Evolutionary conservation across 2,797 vertebrate genomes (phyloP), one percentile per base, ranked within the genome.

Genomic region (Catamblyrhynchus diadema): DNA sequence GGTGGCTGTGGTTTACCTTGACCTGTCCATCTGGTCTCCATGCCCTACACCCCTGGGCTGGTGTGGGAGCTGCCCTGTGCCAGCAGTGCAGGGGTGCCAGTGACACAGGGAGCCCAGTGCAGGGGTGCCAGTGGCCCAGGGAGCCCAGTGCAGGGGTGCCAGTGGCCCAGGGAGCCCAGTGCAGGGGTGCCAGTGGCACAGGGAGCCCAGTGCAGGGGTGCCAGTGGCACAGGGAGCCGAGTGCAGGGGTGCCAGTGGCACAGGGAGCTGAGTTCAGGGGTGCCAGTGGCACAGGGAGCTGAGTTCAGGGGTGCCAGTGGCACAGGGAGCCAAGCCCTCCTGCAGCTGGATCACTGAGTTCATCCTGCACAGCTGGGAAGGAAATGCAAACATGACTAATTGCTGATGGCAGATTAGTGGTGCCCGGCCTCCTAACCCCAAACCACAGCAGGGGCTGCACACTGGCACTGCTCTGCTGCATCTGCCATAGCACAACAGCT

Each of bases 141-240:
- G 8, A 74, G 59, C 80, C 57, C 9, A 30, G 7, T 3, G 28
- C 30, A 32, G 20, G 42, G 42, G 42, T 44, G 42, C 42, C 42
- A 44, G 11, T 12, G 53, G 20, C 53, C n/a, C 21, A 0, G 12
- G 23, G 8, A 74, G 59, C 80, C 61, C 3, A 18, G 17, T 1
- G 1, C 2, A 0, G 0, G 3, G 42, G 37, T 6, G 6, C 15
- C 37, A 44, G 11, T 12, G 53, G 20, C 53, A 54, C 21, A 0
- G 12, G 23, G 8, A 74, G 59, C 80, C 61, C 4, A 45, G 6
- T 2, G 23, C 47, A 47, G 45, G 45, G 45, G 45, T 47, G 23
- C 7, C 47, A 48, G 11, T 12, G 32, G 20, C 53, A 54, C 21
- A 0, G 12, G 23, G 8, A 74, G 59, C 80, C 5, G 19, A 27